Percentiles rank a stretch among this genome's conserved stretches.
These are phyloP conservation scores for Acromyrmex echinatior DNA, from an alignment of 1,140 invertebrate genomes.

Conservation along the genomic window DNA sequence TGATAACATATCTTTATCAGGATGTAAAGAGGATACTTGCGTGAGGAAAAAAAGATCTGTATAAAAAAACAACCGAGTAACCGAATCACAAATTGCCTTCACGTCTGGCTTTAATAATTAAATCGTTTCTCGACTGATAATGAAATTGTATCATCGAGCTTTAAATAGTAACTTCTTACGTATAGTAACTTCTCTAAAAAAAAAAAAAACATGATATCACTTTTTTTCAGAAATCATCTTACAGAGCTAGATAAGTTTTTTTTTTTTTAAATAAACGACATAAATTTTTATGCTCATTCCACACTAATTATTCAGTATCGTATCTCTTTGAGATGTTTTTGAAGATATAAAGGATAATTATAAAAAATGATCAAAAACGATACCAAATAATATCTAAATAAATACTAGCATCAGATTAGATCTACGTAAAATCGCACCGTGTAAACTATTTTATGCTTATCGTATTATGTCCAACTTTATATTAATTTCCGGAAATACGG, in stretches of 20 bases:
- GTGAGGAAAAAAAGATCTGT: background rate
- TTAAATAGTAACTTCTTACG: conserved; percentile 26
- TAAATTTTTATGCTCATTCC: background rate
- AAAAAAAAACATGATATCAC: background rate
- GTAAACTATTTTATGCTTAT: background rate
- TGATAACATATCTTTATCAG: conserved; percentile 42
- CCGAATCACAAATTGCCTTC: conserved; percentile 52
- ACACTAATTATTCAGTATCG: background rate
- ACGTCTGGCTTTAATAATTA: conserved; percentile 50
- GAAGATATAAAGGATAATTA: conserved; percentile 16
- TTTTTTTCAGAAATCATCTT: conserved; percentile 12
- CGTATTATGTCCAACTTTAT: background rate
- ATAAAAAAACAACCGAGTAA: conserved; percentile 31
- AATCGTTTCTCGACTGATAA: conserved; percentile 60
- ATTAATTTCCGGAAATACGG: conserved; percentile 1
- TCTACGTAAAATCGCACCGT: background rate
- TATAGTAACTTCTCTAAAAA: conserved; percentile 8
- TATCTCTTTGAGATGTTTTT: conserved; percentile 19
- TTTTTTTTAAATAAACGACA: background rate
- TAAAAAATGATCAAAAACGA: conserved; percentile 18
- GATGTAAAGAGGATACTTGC: background rate
- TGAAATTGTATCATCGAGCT: conserved; percentile 38
- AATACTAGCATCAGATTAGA: conserved; percentile 16
- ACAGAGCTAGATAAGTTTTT: conserved; percentile 13
- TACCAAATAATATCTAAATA: conserved; percentile 28